These are phyloP conservation scores for Thumatha senex DNA, from an alignment of 2,888 invertebrate genomes.

Conservation along the genomic window DNA sequence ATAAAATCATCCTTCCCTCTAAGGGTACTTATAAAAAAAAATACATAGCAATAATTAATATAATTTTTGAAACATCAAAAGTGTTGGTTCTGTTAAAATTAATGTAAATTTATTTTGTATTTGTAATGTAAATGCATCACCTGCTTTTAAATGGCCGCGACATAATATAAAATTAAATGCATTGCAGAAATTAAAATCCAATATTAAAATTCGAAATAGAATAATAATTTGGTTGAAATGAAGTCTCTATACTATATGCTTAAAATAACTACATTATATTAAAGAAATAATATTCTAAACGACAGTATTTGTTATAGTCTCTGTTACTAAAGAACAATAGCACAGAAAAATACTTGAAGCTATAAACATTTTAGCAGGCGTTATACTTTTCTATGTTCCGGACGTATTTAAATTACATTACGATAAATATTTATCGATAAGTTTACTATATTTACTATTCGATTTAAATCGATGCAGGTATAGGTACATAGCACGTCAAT, in stretches of 20 bases:
- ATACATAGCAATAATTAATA: too few species aligned
- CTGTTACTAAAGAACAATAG: conserved; percentile 14
- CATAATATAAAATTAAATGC: conserved; percentile 47
- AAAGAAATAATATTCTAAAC: conserved; percentile 10
- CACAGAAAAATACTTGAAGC: conserved; percentile 14
- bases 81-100: too few species aligned
- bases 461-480: too few species aligned
- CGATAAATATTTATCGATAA: not conserved
- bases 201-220: not conserved
- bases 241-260: conserved; percentile 41
- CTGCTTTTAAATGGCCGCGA: conserved; percentile 59
- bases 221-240: not conserved
- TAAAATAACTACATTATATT: conserved; percentile 19
- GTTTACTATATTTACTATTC: not conserved
- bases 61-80: too few species aligned
- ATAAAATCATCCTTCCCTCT: too few species aligned
- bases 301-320: conserved; percentile 5
- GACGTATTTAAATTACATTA: conserved; percentile 3
- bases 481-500: too few species aligned
- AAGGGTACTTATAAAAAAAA: too few species aligned
- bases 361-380: conserved; percentile 27
- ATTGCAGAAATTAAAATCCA: conserved; percentile 26
- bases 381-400: conserved; percentile 5
- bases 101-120: conserved; percentile 6
- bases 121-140: conserved; percentile 48